phyloP scores from a whole-genome alignment of 2,888 invertebrate genomes.

The Drosophila robusta region DNA sequence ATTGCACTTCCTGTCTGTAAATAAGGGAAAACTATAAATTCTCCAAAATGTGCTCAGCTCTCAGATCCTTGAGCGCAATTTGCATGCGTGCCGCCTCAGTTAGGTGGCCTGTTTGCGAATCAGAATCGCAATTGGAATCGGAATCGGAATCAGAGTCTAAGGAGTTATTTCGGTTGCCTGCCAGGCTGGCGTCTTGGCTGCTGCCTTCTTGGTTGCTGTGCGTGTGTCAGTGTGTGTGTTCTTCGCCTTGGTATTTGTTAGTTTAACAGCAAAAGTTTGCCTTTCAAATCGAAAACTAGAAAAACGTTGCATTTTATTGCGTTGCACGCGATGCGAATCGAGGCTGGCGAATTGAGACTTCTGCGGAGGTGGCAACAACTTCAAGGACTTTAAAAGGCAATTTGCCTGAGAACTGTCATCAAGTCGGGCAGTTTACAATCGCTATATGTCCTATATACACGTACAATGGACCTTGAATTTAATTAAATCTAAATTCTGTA shows the following conservation, averaged over 20 bases:
- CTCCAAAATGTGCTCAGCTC: slow-evolving; percentile 58
- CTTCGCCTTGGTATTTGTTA: slow-evolving; percentile 66
- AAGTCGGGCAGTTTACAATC: slow-evolving; percentile 9
- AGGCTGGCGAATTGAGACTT: background rate
- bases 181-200: slow-evolving; percentile 55
- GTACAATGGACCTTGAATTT: background rate
- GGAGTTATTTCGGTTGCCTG: slow-evolving; percentile 38
- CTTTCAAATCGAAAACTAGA: slow-evolving; percentile 78
- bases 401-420: slow-evolving; percentile 53
- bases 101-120: slow-evolving; percentile 26
- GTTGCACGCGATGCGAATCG: slow-evolving; percentile 32
- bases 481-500: background rate
- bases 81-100: slow-evolving; percentile 67
- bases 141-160: slow-evolving; percentile 32
- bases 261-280: slow-evolving; percentile 82
- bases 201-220: slow-evolving; percentile 7
- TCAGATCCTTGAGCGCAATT: slow-evolving; percentile 66
- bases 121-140: slow-evolving; percentile 35
- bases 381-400: slow-evolving; percentile 75
- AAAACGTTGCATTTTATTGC: slow-evolving; percentile 70
- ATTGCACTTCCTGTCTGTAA: slow-evolving; percentile 80
- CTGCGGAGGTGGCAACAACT: slow-evolving; percentile 57
- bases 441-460: slow-evolving; percentile 9
- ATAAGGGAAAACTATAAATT: slow-evolving; percentile 81
- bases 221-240: slow-evolving; percentile 28